These are phyloP conservation scores for Gallinago jamesoni DNA, from an alignment of 2,113 vertebrate species.

Conservation along the genomic window DNA sequence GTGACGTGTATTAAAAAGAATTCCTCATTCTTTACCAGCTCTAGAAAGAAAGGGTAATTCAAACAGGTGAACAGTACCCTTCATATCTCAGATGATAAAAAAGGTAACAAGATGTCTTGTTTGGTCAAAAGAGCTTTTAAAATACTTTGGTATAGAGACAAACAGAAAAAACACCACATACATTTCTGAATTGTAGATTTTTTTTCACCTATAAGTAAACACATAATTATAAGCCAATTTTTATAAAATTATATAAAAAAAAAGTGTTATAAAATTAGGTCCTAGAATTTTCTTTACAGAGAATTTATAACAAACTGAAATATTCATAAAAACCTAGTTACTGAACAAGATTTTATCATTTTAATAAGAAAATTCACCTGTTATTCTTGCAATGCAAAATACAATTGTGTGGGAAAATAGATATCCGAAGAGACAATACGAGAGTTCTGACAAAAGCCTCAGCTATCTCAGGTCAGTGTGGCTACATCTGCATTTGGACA, in stretches of 20 bases:
- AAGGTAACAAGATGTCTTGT: not conserved
- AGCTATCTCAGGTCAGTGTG: not conserved
- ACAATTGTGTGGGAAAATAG: not conserved
- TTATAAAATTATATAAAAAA: not conserved
- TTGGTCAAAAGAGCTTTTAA: not conserved
- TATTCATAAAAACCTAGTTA: not conserved
- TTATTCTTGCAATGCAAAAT: not conserved
- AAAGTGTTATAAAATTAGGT: not conserved
- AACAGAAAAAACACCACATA: not conserved
- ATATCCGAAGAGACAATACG: accelerated
- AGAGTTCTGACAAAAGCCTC: not conserved
- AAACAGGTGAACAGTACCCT: not conserved
- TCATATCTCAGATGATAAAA: not conserved
- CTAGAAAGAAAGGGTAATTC: not conserved
- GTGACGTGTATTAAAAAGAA: not conserved
- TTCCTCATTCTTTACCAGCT: not conserved
- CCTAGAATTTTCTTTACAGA: not conserved
- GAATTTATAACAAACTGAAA: not conserved
- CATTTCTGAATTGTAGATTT: not conserved
- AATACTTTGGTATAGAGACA: not conserved
- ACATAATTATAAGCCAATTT: not conserved
- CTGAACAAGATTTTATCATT: not conserved
- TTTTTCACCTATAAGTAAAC: not conserved
- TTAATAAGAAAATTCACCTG: not conserved
- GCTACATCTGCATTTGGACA: not conserved